Evolutionary conservation across 2,888 invertebrate genomes (phyloP).

Genomic region (Busseola fusca): DNA sequence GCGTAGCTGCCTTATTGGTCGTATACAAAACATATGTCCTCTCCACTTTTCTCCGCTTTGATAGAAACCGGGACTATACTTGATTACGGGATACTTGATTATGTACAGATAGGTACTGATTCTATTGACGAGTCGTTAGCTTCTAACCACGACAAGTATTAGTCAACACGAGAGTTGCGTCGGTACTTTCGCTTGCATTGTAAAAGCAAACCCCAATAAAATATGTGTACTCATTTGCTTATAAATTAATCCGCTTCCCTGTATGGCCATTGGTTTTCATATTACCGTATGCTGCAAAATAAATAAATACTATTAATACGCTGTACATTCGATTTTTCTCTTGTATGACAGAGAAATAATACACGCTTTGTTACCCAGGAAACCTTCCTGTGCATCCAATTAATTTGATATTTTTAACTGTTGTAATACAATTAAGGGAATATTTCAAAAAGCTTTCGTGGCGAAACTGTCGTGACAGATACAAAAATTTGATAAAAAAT

Average conservation of each 20-base stretch:
- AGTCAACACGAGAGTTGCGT: not conserved
- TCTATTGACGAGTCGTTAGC: not conserved
- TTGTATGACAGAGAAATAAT: conserved; percentile 58
- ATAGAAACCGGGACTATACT: not conserved
- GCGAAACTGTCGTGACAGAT: conserved; percentile 21
- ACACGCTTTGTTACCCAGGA: conserved; percentile 55
- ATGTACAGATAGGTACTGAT: not conserved
- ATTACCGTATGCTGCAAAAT: conserved; percentile 69
- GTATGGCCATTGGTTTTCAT: conserved; percentile 68
- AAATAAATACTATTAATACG: conserved; percentile 71
- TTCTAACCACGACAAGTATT: not conserved
- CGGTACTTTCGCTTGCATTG: not conserved
- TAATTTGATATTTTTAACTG: conserved; percentile 58
- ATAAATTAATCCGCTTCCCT: conserved; percentile 49
- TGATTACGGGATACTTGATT: not conserved
- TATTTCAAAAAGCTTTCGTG: conserved; percentile 53
- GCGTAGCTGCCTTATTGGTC: not conserved
- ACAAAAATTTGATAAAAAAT: conserved; percentile 19
- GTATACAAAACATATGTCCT: not conserved
- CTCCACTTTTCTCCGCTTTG: not conserved
- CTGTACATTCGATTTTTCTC: conserved; percentile 58
- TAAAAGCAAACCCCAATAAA: conserved; percentile 3
- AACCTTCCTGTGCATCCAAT: conserved; percentile 49
- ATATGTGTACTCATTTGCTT: conserved; percentile 37
- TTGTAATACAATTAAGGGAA: conserved; percentile 54